These are phyloP conservation scores for Poecile atricapillus DNA, from an alignment of 2,113 vertebrate genomes.

Conservation along the genomic window DNA sequence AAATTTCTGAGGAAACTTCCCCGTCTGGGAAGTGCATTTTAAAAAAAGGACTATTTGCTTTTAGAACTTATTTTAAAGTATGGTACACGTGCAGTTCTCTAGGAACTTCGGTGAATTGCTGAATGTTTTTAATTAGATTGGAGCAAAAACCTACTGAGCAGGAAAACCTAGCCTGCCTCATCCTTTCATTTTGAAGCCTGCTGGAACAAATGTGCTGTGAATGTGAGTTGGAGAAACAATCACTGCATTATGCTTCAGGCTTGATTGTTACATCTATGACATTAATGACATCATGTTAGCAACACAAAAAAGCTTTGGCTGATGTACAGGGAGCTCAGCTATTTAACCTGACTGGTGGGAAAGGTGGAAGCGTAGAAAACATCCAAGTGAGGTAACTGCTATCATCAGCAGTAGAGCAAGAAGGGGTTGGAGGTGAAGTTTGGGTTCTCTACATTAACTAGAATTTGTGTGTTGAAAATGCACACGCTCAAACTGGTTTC, in stretches of 20 bases:
- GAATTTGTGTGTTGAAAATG: neutral
- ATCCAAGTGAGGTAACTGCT: neutral
- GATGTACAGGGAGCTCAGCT: neutral
- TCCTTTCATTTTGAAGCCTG: neutral
- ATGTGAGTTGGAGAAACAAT: neutral
- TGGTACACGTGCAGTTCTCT: neutral
- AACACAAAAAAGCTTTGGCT: neutral
- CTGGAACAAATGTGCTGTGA: neutral
- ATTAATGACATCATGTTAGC: neutral
- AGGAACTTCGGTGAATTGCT: neutral
- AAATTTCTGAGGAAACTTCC: neutral
- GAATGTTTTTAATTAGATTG: conserved; percentile 15
- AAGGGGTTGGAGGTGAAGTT: neutral
- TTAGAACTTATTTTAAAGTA: neutral
- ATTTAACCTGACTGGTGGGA: neutral
- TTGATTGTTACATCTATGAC: neutral
- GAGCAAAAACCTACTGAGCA: neutral
- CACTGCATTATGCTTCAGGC: neutral
- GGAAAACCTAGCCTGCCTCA: neutral
- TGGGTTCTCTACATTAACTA: neutral
- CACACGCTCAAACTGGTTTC: neutral
- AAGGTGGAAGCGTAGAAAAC: rapidly evolving
- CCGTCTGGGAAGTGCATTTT: neutral
- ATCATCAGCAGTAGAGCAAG: neutral
- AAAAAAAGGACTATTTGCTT: neutral